These are phyloP conservation scores for Gracilinanus agilis DNA, from an alignment of 2,113 vertebrate species.

Conservation along the genomic window DNA sequence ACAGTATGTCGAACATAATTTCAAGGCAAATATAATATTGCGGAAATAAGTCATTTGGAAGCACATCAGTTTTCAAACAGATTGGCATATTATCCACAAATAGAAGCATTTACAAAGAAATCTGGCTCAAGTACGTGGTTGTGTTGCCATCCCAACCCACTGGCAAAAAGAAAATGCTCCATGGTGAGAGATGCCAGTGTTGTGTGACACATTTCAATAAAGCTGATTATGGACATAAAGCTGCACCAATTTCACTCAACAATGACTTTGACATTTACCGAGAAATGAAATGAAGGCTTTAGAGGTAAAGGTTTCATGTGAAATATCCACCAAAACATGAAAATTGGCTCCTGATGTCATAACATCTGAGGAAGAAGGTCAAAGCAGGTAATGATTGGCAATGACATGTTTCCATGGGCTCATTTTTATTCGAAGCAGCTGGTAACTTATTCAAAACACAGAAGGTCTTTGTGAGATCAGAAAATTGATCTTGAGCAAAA, in stretches of 20 bases:
- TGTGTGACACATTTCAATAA: constrained; percentile 79
- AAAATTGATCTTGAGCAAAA: constrained; percentile 57
- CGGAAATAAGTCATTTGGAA: constrained; percentile 74
- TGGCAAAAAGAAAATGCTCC: constrained; percentile 67
- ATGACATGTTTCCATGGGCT: neutral
- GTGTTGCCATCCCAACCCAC: constrained; percentile 74
- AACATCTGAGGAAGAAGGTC: constrained; percentile 41
- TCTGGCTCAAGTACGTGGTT: constrained; percentile 60
- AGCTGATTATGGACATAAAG: constrained; percentile 79
- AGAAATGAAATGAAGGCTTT: constrained; percentile 72
- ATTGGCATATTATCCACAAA: constrained; percentile 77
- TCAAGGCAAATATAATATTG: constrained; percentile 66
- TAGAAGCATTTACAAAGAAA: constrained; percentile 78
- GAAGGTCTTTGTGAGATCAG: constrained; percentile 45
- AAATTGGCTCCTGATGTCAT: constrained; percentile 57
- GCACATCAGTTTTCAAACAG: constrained; percentile 75
- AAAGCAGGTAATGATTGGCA: neutral
- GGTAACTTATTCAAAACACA: constrained; percentile 41
- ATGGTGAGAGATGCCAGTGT: constrained; percentile 67
- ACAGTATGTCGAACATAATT: constrained; percentile 73
- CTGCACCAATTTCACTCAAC: constrained; percentile 81
- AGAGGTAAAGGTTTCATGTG: constrained; percentile 75
- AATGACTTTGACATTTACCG: constrained; percentile 80
- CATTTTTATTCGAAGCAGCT: constrained; percentile 48
- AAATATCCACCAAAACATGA: constrained; percentile 66